A percentile compares a stretch with the other conserved stretches of the same genome.
These are phyloP conservation scores for Drosophila repletoides DNA, from an alignment of 1,140 invertebrate genomes.

Conservation along the genomic window DNA sequence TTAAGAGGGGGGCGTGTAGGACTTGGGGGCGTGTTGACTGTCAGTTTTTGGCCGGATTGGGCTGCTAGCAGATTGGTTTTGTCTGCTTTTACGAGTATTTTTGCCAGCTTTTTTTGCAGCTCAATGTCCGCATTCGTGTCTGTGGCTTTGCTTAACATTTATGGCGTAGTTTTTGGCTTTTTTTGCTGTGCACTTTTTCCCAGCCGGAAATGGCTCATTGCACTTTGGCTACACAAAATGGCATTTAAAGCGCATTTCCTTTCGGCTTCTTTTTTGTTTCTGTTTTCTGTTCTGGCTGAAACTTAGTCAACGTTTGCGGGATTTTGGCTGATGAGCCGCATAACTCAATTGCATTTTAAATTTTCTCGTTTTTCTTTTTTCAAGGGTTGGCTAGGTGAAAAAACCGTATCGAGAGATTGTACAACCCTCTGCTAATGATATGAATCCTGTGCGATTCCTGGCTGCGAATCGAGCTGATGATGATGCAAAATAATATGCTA, in stretches of 20 bases:
- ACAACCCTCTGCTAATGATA: slow-evolving; percentile 64
- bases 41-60: slow-evolving; percentile 62
- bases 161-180: slow-evolving; percentile 45
- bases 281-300: background rate
- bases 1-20: background rate
- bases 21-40: slow-evolving; percentile 56
- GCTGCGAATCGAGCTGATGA: slow-evolving; percentile 41
- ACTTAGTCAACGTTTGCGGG: slow-evolving; percentile 27
- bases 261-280: slow-evolving; percentile 9
- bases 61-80: slow-evolving; percentile 69
- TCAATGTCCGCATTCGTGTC: slow-evolving; percentile 49
- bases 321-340: slow-evolving; percentile 43
- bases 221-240: slow-evolving; percentile 78
- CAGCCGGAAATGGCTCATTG: slow-evolving; percentile 73
- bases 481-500: slow-evolving; percentile 52
- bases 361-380: slow-evolving; percentile 12
- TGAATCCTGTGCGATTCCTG: slow-evolving; percentile 31
- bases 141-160: slow-evolving; percentile 78
- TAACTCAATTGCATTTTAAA: slow-evolving; percentile 65
- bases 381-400: slow-evolving; percentile 41
- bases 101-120: slow-evolving; percentile 4
- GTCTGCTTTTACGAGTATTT: slow-evolving; percentile 45
- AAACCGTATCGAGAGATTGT: slow-evolving; percentile 1
- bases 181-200: background rate
- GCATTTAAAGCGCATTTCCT: slow-evolving; percentile 78